Base-by-base conservation (phyloP, 2,888 invertebrate genomes). In the Cephonodes hylas region DNA sequence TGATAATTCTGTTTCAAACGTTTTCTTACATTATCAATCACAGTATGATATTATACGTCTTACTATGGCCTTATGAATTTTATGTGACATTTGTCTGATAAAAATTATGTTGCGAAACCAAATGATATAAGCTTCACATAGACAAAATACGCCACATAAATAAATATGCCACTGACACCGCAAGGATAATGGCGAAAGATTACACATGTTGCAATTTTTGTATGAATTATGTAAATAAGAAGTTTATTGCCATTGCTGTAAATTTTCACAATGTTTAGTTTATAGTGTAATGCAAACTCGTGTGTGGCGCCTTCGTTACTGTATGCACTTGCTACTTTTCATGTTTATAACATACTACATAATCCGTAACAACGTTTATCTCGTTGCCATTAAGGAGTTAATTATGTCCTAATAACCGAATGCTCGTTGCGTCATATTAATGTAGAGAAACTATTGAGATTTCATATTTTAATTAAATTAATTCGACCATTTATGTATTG, bases 21-120 rank as follows among this genome's bases (percentile, higher is more conserved):
- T 57, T 61, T 44, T 57, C 15, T 42, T 27, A 34, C 56, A 34
- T 58, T 61, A 58, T 61, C 58, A 61, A 22, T 61, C 38, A 38
- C 45, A 34, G 46, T 48, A 61, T 46, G 61, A 58, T 61, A 61
- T 23, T 58, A 46, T 20, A 22, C 31, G 45, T 61, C 57, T 61
- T 58, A 46, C 45, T 46, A 44, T 44, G 57, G 58, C 45, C 46
- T 61, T 61, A 38, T 61, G 44, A 58, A 61, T 58, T 57, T 44
- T 59, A 44, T 46, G 59, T 61, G 61, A 44, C 45, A 58, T 58
- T 58, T 23, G 18, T 20, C 58, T 61, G 61, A 61, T 61, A 61
- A 61, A 61, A 58, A 25, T 18, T 25, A 42, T 61, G 58, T 61
- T 46, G 31, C 45, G 57, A 61, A 58, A 61, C 38, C 18, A 38